Base-by-base conservation (phyloP, 2,113 vertebrate species). In the Campylomormyrus tamandua region DNA sequence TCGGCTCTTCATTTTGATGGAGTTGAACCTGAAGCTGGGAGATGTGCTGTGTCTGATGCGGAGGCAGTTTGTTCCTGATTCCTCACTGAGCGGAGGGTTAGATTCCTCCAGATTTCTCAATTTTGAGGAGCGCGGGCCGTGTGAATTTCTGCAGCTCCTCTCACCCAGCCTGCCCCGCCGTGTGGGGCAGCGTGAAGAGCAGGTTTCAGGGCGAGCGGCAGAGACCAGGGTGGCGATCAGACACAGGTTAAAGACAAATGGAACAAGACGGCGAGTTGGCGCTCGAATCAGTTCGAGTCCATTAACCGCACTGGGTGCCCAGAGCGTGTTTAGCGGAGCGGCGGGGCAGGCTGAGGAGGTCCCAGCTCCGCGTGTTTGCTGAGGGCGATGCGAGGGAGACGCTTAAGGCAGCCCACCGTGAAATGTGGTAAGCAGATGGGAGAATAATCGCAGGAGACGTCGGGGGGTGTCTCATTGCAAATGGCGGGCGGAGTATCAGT, bases 371-470 rank as follows among this genome's bases (percentile, higher is more conserved):
- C 27, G 39, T 90, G 87, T 90, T 88, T 90, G 74, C 31, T n/a
- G 49, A 88, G 53, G 49, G 5, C 53, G 31, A 70, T 70, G n/a
- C 5, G 11, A 2, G 15, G 6, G 74, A 49, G 42, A 19, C 74
- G 88, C 58, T 48, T 35, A 21, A 42, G n/a, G 62, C 87, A 62
- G 39, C 19, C 52, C 89, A n/a, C 52, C 35, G 45, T 58, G 77
- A 58, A 83, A 84, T 84, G 87, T 46, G 86, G 80, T 88, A 39
- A 21, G 92, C 92, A 94, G 94, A 95, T 95, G 94, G 93, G 90
- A 92, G 90, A 83, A 93, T 95, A 95, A 95, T 95, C 92, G 92
- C 91, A 88, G 91, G 89, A 94, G 94, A 93, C 93, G 92, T 90
- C 87, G 90, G 90, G 92, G 92, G 31, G 6, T 6, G 66, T 58